A percentile compares a stretch with the other conserved stretches of the same genome.
Evolutionary conservation across 1,140 invertebrate species (phyloP).

Genomic region (Hyphantria cunea): DNA sequence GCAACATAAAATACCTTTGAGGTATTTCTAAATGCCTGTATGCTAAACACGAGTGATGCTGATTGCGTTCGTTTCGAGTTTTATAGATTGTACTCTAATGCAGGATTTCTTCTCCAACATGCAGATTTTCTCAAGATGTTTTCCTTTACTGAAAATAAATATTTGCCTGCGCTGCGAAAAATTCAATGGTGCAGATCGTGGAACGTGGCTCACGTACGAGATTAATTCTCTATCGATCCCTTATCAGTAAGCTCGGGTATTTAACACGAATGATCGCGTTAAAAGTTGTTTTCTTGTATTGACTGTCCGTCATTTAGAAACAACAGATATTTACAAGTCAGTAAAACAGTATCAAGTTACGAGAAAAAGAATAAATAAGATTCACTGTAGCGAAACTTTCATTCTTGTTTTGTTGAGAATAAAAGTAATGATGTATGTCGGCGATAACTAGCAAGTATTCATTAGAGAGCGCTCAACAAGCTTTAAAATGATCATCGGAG

Average conservation of each 20-base stretch:
- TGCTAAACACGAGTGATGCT: no score
- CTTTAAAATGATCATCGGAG: conserved; percentile 74
- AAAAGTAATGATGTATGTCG: conserved; percentile 64
- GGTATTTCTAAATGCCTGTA: no score
- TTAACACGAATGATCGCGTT: conserved; percentile 11
- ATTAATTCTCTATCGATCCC: conserved; percentile 36
- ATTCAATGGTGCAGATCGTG: conserved; percentile 27
- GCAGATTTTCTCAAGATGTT: conserved; percentile 31
- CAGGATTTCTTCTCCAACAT: conserved; percentile 30
- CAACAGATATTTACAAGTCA: conserved; percentile 14
- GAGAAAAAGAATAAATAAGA: conserved; percentile 43
- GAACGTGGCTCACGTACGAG: conserved; percentile 32
- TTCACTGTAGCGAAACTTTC: conserved; percentile 48
- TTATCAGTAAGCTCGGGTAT: conserved; percentile 23
- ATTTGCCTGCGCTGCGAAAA: conserved; percentile 32
- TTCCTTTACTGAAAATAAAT: conserved; percentile 35
- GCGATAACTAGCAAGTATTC: conserved; percentile 76
- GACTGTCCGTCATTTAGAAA: conserved; percentile 12
- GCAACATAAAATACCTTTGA: conserved; percentile 12
- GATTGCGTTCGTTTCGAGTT: conserved; percentile 16
- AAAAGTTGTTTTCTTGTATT: not conserved
- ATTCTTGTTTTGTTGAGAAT: conserved; percentile 55
- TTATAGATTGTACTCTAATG: conserved; percentile 29
- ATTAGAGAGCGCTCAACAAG: conserved; percentile 70
- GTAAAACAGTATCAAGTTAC: conserved; percentile 35